Evolutionary conservation across 2,797 vertebrate genomes (phyloP).

Genomic region (Betta splendens): DNA sequence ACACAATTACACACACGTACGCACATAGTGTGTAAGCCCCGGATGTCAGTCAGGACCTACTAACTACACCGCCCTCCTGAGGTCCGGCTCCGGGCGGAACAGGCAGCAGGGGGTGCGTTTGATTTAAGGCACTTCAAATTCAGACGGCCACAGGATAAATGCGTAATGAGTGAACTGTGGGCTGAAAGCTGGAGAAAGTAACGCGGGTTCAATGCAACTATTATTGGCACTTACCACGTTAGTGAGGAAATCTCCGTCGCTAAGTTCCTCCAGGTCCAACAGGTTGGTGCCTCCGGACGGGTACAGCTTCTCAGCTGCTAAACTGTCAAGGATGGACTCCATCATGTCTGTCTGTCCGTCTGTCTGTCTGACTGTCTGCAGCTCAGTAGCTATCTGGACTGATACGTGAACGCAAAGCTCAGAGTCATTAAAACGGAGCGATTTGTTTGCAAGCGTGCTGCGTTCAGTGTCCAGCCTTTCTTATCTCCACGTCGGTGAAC

Average conservation of each 20-base stretch:
- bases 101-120: constrained; percentile 42
- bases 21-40: constrained; percentile 34
- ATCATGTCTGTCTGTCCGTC: constrained; percentile 68
- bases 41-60: constrained; percentile 73
- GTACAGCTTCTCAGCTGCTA: constrained; percentile 88
- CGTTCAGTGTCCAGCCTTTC: background rate
- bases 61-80: constrained; percentile 60
- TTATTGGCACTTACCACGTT: constrained; percentile 84
- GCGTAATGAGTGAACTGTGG: too few relatives aligned
- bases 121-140: constrained; percentile 10
- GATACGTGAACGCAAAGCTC: too few relatives aligned
- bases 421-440: constrained; percentile 49
- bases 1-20: constrained; percentile 5
- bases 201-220: background rate
- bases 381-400: constrained; percentile 1
- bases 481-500: background rate
- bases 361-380: constrained; percentile 9
- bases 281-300: constrained; percentile 73
- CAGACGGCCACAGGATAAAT: background rate
- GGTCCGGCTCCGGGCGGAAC: constrained; percentile 75
- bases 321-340: constrained; percentile 91
- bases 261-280: constrained; percentile 89
- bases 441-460: constrained; percentile 9
- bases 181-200: background rate
- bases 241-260: constrained; percentile 93